These are phyloP conservation scores for Tetramorium alpestre DNA, from an alignment of 1,140 invertebrate genomes.

Conservation along the genomic window DNA sequence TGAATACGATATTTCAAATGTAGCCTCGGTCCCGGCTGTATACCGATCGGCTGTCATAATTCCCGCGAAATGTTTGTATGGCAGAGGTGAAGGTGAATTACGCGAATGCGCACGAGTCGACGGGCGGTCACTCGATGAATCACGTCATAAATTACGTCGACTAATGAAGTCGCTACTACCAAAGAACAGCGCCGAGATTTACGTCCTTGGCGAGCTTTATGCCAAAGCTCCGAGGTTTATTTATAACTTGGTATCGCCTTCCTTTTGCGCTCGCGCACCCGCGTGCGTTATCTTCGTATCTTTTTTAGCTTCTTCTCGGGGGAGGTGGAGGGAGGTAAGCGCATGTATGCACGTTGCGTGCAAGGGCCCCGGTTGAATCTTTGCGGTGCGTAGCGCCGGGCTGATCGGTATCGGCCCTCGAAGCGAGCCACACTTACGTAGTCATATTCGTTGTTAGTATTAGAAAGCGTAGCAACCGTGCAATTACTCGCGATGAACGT, in stretches of 20 bases:
- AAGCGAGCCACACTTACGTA: slow-evolving; percentile 13
- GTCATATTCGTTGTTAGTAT: slow-evolving; percentile 34
- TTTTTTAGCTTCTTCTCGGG: slow-evolving; percentile 28
- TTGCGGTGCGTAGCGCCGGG: slow-evolving; percentile 24
- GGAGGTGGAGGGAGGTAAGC: background rate
- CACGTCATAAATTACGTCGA: slow-evolving; percentile 78
- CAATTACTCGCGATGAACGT: slow-evolving; percentile 44
- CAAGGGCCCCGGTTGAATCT: slow-evolving; percentile 1
- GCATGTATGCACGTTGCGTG: background rate
- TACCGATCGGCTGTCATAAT: slow-evolving; percentile 28
- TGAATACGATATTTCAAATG: background rate
- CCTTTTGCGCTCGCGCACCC: slow-evolving; percentile 55
- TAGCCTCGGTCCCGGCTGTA: background rate
- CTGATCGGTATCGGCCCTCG: slow-evolving; percentile 35
- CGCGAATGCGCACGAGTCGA: slow-evolving; percentile 40
- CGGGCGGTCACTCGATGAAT: slow-evolving; percentile 62
- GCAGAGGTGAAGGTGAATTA: slow-evolving; percentile 21
- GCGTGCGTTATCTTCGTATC: slow-evolving; percentile 39
- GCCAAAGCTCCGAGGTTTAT: slow-evolving; percentile 72
- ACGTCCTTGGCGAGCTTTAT: slow-evolving; percentile 65
- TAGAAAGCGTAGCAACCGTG: slow-evolving; percentile 15
- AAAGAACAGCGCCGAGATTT: slow-evolving; percentile 74
- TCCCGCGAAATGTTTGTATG: slow-evolving; percentile 56
- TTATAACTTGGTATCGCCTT: slow-evolving; percentile 70
- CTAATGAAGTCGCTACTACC: slow-evolving; percentile 81